Conservation (phyloP, 2,888 invertebrate species). For the Zaprionus obscuricornis region DNA sequence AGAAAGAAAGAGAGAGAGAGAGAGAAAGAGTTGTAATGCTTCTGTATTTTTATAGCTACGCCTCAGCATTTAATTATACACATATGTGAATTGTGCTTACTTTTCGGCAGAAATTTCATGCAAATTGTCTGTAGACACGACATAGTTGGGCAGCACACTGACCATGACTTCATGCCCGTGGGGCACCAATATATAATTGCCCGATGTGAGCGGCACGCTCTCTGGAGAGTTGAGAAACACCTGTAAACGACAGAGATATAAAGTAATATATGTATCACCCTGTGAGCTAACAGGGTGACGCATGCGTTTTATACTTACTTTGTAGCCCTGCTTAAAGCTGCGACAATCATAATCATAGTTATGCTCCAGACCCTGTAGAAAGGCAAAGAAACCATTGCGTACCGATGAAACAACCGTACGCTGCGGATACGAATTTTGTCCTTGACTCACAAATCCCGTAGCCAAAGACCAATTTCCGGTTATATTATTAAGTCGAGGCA, state of each 20-base stretch:
- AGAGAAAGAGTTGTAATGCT: too few species aligned
- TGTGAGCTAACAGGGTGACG: neutral
- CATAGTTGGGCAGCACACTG: conserved; percentile 89
- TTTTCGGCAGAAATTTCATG: conserved; percentile 85
- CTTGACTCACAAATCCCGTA: conserved; percentile 85
- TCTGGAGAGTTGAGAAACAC: conserved; percentile 81
- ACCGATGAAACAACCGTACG: conserved; percentile 87
- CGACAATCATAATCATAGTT: conserved; percentile 89
- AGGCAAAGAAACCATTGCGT: conserved; percentile 86
- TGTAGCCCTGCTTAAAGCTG: conserved; percentile 89
- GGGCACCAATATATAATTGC: conserved; percentile 80
- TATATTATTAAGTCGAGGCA: conserved; percentile 59
- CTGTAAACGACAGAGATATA: too few species aligned
- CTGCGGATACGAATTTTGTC: conserved; percentile 87
- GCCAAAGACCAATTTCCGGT: conserved; percentile 86
- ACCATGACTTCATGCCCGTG: conserved; percentile 86
- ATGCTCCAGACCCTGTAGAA: conserved; percentile 85
- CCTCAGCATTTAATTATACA: too few species aligned
- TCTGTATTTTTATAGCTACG: too few species aligned
- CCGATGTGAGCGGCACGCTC: conserved; percentile 81
- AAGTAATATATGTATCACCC: too few species aligned
- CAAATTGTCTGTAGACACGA: conserved; percentile 88
- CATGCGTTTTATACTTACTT: conserved; percentile 78
- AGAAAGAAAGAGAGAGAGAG: neutral
- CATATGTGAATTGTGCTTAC: conserved; percentile 66